phyloP scores from a whole-genome alignment of 2,888 invertebrate species.

The Pelosia muscerda region DNA sequence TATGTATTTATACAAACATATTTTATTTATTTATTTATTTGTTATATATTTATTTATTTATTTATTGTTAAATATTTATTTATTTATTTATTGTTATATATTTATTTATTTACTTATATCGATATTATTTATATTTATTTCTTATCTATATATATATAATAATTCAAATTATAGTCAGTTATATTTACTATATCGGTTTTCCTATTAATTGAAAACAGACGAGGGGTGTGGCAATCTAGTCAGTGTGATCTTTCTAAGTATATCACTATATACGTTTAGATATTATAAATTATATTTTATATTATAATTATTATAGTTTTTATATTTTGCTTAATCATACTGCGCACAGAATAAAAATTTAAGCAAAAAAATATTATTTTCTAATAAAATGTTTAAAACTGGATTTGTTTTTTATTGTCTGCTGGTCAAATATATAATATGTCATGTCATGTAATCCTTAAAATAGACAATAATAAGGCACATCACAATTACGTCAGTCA shows the following conservation, averaged over 20 bases:
- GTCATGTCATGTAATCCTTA: too few species aligned
- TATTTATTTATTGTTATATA: constrained; percentile 2
- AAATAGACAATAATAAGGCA: too few species aligned
- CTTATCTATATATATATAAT: neutral
- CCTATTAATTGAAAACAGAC: constrained; percentile 68
- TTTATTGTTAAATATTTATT: neutral
- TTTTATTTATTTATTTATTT: neutral
- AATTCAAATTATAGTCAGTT: constrained; percentile 20
- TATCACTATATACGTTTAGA: constrained; percentile 50
- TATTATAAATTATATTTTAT: constrained; percentile 56
- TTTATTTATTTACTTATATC: neutral
- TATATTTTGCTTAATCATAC: constrained; percentile 56
- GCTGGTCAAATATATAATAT: neutral
- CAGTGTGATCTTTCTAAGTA: constrained; percentile 79
- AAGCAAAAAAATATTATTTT: constrained; percentile 53
- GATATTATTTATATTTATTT: neutral
- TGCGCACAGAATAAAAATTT: constrained; percentile 31
- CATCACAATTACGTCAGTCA: neutral
- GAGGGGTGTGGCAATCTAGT: constrained; percentile 86
- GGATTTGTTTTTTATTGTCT: constrained; percentile 32
- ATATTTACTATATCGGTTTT: constrained; percentile 32
- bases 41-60: neutral
- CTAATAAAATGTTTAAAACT: constrained; percentile 55
- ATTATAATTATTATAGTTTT: constrained; percentile 55
- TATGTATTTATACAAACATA: neutral